Evolutionary conservation across 2,797 vertebrate species (phyloP).

Genomic region (Oreortyx pictus): DNA sequence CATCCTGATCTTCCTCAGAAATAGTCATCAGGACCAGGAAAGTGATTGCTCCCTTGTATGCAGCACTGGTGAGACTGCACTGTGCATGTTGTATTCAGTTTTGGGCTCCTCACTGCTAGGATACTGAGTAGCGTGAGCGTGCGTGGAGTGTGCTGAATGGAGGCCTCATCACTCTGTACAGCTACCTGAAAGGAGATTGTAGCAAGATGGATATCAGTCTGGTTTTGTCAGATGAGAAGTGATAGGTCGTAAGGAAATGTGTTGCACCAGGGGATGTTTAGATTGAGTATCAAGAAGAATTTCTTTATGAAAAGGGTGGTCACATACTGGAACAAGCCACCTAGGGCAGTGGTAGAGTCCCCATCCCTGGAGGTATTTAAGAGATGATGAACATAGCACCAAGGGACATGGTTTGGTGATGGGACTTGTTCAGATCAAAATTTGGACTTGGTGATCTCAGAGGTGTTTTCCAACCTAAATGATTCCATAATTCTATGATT

Average conservation of each 20-base stretch:
- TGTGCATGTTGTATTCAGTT: background rate
- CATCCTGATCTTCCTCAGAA: background rate
- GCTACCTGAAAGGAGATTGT: background rate
- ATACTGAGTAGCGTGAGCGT: background rate
- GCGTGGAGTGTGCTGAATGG: background rate
- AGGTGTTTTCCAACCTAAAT: background rate
- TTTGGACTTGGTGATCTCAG: background rate
- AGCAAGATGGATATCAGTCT: background rate
- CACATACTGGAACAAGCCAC: background rate
- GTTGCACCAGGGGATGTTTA: background rate
- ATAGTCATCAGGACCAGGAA: background rate
- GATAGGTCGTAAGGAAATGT: background rate
- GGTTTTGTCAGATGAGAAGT: background rate
- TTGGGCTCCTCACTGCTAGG: background rate
- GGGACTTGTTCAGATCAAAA: background rate
- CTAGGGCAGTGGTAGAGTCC: background rate
- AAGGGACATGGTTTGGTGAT: background rate
- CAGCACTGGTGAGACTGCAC: background rate
- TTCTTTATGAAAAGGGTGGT: background rate
- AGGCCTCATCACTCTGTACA: background rate
- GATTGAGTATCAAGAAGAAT: background rate
- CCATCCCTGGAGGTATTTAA: background rate
- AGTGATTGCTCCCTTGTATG: background rate
- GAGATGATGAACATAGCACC: background rate
- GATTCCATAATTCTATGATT: background rate